phyloP scores from a whole-genome alignment of 2,113 vertebrate genomes.

The Toxotes jaculatrix region DNA sequence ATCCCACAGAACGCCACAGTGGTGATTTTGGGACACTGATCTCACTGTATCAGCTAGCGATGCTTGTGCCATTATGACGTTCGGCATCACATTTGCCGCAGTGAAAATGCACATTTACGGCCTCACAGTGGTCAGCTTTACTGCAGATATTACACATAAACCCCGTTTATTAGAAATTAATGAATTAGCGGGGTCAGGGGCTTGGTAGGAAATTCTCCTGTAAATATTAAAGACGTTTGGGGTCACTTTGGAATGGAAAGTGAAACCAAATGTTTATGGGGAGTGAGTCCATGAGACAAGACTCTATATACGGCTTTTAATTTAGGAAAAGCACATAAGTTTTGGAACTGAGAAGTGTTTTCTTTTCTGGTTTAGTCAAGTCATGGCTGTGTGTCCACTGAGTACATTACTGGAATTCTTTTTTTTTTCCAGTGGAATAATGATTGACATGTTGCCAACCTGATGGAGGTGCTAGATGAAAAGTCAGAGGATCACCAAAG shows the following conservation, averaged over 20 bases:
- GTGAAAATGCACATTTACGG: constrained; percentile 49
- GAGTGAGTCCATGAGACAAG: constrained; percentile 33
- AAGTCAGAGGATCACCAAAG: no score
- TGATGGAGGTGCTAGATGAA: no score
- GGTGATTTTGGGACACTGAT: constrained; percentile 28
- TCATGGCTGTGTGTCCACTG: background rate
- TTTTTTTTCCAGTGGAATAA: no score
- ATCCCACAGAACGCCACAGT: background rate
- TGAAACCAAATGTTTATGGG: constrained; percentile 33
- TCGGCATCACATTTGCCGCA: constrained; percentile 36
- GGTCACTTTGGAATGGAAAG: constrained; percentile 33
- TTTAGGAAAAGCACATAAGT: constrained; percentile 11
- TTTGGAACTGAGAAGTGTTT: constrained; percentile 23
- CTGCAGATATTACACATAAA: constrained; percentile 62
- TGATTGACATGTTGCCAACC: no score
- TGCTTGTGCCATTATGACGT: constrained; percentile 42
- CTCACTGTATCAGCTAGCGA: constrained; percentile 26
- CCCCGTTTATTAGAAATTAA: constrained; percentile 64
- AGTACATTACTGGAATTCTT: background rate
- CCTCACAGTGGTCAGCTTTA: constrained; percentile 48
- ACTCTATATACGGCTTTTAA: constrained; percentile 49
- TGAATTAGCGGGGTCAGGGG: constrained; percentile 59
- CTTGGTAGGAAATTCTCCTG: constrained; percentile 36
- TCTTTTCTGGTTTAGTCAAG: constrained; percentile 26
- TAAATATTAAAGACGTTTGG: constrained; percentile 48